A percentile compares a stretch with the other conserved stretches of the same genome.
These are phyloP conservation scores for Falco rusticolus DNA, from an alignment of 2,797 vertebrate species.

Conservation along the genomic window DNA sequence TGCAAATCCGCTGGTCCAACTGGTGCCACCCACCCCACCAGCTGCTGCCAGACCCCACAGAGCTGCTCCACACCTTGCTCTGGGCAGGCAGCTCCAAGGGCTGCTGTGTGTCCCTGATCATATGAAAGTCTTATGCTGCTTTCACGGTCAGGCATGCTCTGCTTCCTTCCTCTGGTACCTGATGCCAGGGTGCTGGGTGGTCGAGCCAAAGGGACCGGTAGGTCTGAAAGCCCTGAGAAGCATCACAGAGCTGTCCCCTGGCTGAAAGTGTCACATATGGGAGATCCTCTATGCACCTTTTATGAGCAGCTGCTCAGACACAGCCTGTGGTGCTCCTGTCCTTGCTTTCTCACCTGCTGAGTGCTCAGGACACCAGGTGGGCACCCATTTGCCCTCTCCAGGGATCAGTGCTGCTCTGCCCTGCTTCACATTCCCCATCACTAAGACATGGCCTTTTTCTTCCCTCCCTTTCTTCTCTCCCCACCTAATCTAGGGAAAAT, in stretches of 20 bases:
- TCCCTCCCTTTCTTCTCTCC: neutral
- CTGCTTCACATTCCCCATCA: neutral
- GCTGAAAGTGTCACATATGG: neutral
- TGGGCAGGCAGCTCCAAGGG: neutral
- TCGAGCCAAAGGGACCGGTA: neutral
- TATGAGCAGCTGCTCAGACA: neutral
- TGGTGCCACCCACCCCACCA: neutral
- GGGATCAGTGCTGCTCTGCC: neutral
- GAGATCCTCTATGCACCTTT: neutral
- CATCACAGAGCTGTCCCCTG: neutral
- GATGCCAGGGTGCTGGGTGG: neutral
- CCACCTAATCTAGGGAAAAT: neutral
- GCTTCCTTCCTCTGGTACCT: neutral
- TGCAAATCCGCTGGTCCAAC: neutral
- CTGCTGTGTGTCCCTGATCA: neutral
- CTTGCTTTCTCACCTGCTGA: neutral
- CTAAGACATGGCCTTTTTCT: neutral
- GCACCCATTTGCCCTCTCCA: neutral
- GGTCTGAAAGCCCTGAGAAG: neutral
- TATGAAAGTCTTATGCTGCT: neutral
- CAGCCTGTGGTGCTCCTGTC: neutral
- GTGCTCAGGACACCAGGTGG: neutral
- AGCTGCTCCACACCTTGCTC: neutral
- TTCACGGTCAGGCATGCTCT: neutral
- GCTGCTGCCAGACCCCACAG: neutral